Conservation (phyloP, 2,113 vertebrate genomes). For the Oncorhynchus masou region DNA sequence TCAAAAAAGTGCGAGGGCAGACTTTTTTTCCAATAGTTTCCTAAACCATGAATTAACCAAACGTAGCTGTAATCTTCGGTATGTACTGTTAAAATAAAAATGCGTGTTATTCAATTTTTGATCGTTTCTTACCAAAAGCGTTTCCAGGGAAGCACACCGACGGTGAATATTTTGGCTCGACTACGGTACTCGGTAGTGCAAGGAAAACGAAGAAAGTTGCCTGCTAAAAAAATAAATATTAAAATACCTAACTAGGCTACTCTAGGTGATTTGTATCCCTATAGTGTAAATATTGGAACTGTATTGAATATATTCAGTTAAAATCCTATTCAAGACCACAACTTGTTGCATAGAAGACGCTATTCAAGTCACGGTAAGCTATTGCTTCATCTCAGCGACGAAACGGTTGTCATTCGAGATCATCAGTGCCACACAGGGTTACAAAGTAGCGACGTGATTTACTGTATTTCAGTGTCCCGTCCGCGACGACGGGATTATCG, state of each 20-base stretch:
- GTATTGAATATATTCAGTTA: not conserved
- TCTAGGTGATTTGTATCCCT: too few relatives aligned
- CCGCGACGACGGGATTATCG: not conserved
- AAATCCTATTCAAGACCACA: not conserved
- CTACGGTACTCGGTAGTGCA: too few relatives aligned
- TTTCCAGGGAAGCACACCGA: too few relatives aligned
- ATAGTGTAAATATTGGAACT: not conserved
- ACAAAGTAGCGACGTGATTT: conserved; percentile 27
- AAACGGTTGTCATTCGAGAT: conserved; percentile 42
- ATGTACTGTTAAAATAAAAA: too few relatives aligned
- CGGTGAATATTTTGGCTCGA: too few relatives aligned
- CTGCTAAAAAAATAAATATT: too few relatives aligned
- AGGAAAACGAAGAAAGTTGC: too few relatives aligned
- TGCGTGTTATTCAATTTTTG: too few relatives aligned
- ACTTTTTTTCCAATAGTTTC: not conserved
- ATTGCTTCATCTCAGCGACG: conserved; percentile 24
- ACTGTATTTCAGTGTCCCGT: conserved; percentile 32
- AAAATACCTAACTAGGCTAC: too few relatives aligned
- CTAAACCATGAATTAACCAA: not conserved
- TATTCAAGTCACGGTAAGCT: conserved; percentile 65
- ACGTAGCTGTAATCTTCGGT: not conserved
- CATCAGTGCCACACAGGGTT: conserved; percentile 19
- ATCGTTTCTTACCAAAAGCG: too few relatives aligned
- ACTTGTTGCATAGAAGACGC: conserved; percentile 8
- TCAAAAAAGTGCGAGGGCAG: not conserved